Percentiles rank a stretch among this genome's conserved stretches.
These are phyloP conservation scores for Ormyrus nitidulus DNA, from an alignment of 2,888 invertebrate species.

Conservation along the genomic window DNA sequence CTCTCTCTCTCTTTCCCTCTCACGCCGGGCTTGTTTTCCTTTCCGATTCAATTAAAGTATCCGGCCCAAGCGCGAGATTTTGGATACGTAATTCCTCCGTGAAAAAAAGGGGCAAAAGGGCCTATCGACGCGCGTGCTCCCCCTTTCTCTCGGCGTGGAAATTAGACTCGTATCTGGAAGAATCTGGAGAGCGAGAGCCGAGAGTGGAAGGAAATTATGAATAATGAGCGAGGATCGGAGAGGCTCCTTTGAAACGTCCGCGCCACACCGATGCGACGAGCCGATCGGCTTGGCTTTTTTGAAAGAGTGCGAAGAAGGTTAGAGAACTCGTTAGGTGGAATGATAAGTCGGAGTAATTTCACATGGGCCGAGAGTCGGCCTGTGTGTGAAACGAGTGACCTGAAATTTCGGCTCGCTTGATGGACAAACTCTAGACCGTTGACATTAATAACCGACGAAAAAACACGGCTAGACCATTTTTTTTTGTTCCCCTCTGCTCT, in stretches of 20 bases:
- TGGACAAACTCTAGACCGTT: conserved; percentile 47
- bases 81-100: conserved; percentile 8
- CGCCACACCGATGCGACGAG: conserved; percentile 56
- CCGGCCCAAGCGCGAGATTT: conserved; percentile 16
- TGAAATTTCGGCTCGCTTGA: conserved; percentile 39
- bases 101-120: conserved; percentile 30
- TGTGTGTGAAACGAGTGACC: conserved; percentile 28
- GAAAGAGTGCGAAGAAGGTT: conserved; percentile 67
- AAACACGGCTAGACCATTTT: conserved; percentile 5
- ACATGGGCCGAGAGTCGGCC: conserved; percentile 53
- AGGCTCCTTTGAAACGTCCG: conserved; percentile 47
- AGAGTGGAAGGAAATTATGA: conserved; percentile 45
- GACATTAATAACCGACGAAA: conserved; percentile 51
- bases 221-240: conserved; percentile 55
- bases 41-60: conserved; percentile 36
- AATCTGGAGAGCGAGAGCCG: background rate
- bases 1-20: background rate
- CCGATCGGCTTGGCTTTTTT: conserved; percentile 60
- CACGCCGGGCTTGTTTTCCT: conserved; percentile 16
- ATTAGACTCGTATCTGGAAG: conserved; percentile 42
- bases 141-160: background rate
- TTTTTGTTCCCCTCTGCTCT: background rate
- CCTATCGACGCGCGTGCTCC: background rate
- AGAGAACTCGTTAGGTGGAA: conserved; percentile 72
- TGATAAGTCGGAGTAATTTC: conserved; percentile 74